Base-by-base conservation (phyloP, 2,888 invertebrate species). In the Hoplodrina blanda region DNA sequence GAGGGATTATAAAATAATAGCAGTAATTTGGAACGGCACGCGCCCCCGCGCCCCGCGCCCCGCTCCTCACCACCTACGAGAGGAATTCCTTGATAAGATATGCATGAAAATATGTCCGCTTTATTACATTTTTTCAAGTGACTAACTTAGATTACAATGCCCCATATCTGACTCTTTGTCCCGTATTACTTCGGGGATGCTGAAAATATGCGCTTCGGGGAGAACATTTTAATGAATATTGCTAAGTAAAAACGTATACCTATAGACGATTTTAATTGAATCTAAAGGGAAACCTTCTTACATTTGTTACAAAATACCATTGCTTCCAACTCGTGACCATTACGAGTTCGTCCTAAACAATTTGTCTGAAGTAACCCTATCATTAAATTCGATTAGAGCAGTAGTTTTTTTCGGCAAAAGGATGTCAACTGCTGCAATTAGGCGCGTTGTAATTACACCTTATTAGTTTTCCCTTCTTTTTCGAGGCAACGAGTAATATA, bases 1-100 rank as follows among this genome's bases (percentile, higher is more conserved):
- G 95, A 94, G 94, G 95, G 93, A 95, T 95, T 95, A 95, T 95
- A 95, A 95, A 96, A 95, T 95, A 95, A 95, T 96, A 95, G 95
- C 92, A 95, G 95, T 95, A 95, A 95, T 95, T 95, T 95, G 89
- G 94, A 91, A 86, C 91, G 94, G 94, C 91, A 91, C 90, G 92
- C 91, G 91, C 88, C 89, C 78, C 78, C 83, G 80, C 76, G 84
- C 85, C 81, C 76, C 85, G 70, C 82, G 66, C 78, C 79, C 85
- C 85, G 72, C 80, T 74, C 83, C 83, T 81, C 84, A 78, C 84
- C 83, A 91, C 90, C 88, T 87, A 84, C 83, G 88, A 74, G 82
- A 83, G 92, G 93, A 94, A 95, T 95, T 93, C 90, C 93, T 90
- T 91, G 91, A 92, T 92, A 93, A 94, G 95, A 94, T 95, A 95